Conservation (phyloP, 2,797 vertebrate genomes). For the Hylomyscus alleni region DNA sequence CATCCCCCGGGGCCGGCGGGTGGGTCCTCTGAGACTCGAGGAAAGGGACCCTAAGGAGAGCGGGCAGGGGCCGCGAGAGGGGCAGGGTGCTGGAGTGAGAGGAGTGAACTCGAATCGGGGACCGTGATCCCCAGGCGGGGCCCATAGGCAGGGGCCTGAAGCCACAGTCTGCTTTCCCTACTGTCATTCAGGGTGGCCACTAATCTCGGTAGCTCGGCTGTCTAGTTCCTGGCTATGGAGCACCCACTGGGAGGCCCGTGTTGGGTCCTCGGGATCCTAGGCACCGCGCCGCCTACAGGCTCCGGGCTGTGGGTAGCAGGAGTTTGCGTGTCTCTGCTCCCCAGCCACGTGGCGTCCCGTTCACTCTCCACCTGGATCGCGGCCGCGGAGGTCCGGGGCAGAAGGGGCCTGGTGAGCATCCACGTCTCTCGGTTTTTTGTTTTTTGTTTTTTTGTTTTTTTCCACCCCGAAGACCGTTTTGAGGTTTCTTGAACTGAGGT, state of each 20-base stretch:
- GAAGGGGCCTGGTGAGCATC: background rate
- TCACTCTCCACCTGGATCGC: background rate
- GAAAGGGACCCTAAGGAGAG: background rate
- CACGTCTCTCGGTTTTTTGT: background rate
- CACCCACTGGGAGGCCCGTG: background rate
- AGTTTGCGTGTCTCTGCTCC: background rate
- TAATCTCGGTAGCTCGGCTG: background rate
- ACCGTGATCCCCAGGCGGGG: background rate
- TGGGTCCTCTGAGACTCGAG: background rate
- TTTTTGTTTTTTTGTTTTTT: too few species aligned
- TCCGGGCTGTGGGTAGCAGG: background rate
- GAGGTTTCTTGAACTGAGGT: background rate
- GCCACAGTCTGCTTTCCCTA: background rate
- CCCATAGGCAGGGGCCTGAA: background rate
- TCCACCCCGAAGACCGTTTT: background rate
- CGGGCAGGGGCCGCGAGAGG: background rate
- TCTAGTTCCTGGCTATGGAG: background rate
- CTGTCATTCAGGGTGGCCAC: slow-evolving; percentile 7
- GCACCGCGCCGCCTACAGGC: background rate
- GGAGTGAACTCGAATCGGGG: background rate
- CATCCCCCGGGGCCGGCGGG: background rate
- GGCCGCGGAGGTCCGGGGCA: background rate
- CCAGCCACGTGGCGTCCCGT: slow-evolving; percentile 59
- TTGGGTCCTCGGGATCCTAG: background rate
- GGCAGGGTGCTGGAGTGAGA: background rate